These are phyloP conservation scores for Zaprionus davidi DNA, from an alignment of 1,140 invertebrate genomes.

Conservation along the genomic window DNA sequence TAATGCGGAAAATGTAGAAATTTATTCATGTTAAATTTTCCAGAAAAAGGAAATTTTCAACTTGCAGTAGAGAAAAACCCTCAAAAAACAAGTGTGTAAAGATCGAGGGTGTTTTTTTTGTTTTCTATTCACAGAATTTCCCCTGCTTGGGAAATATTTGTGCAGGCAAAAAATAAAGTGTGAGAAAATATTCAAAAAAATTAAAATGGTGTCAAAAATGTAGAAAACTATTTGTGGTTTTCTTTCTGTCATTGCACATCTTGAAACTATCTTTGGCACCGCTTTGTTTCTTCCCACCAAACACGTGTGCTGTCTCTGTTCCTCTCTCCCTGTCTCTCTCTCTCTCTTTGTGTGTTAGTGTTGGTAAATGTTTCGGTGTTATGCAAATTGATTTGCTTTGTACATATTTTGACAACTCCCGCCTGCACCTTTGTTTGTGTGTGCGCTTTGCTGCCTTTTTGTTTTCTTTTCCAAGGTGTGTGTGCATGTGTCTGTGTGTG, in stretches of 20 bases:
- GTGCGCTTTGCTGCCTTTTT: constrained; percentile 28
- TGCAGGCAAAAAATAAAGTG: constrained; percentile 30
- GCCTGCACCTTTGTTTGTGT: constrained; percentile 70
- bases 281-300: constrained; percentile 61
- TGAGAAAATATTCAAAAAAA: constrained; percentile 43
- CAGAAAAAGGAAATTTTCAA: not conserved
- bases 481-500: constrained; percentile 9
- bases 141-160: constrained; percentile 36
- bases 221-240: constrained; percentile 50
- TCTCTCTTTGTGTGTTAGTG: constrained; percentile 21
- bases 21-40: not conserved
- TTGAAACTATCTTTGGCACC: constrained; percentile 29
- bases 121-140: not conserved
- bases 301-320: constrained; percentile 21
- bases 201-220: constrained; percentile 50
- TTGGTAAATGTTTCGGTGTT: constrained; percentile 50
- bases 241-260: constrained; percentile 35
- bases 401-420: constrained; percentile 74
- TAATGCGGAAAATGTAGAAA: constrained; percentile 9
- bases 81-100: not conserved
- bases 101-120: not conserved
- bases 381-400: constrained; percentile 80
- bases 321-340: not conserved
- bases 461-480: constrained; percentile 9
- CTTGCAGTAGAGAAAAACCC: not conserved